Percentiles rank a stretch among this genome's conserved stretches.
Conservation (phyloP, 2,113 vertebrate genomes). For the Antigone vipio region DNA sequence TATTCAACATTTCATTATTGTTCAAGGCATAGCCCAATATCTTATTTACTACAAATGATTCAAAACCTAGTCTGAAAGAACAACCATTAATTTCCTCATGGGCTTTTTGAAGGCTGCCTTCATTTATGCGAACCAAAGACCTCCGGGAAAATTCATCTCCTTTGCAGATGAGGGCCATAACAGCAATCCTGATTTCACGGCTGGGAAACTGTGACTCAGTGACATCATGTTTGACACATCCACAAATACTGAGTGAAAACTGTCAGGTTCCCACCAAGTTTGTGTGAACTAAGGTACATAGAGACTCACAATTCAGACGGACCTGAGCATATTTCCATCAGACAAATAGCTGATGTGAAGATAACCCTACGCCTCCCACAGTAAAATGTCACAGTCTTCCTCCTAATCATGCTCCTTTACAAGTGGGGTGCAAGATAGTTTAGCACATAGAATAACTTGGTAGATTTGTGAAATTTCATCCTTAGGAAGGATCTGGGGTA, state of each 20-base stretch:
- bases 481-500: not conserved
- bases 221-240: rapidly evolving
- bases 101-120: not conserved
- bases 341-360: not conserved
- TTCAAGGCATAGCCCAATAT: not conserved
- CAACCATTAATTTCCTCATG: not conserved
- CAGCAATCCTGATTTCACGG: not conserved
- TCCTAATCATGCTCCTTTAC: not conserved
- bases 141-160: not conserved
- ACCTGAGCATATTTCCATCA: not conserved
- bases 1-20: not conserved
- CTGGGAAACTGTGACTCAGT: not conserved
- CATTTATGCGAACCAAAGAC: not conserved
- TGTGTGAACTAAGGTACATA: not conserved
- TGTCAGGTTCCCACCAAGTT: not conserved
- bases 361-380: not conserved
- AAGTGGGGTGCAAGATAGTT: not conserved
- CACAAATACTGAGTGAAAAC: not conserved
- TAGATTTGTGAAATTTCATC: not conserved
- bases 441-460: not conserved
- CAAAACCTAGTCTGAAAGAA: not conserved
- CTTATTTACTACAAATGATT: not conserved
- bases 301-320: not conserved
- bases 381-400: not conserved
- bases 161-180: not conserved